phyloP scores from a whole-genome alignment of 2,113 vertebrate genomes.

The Melozone crissalis region DNA sequence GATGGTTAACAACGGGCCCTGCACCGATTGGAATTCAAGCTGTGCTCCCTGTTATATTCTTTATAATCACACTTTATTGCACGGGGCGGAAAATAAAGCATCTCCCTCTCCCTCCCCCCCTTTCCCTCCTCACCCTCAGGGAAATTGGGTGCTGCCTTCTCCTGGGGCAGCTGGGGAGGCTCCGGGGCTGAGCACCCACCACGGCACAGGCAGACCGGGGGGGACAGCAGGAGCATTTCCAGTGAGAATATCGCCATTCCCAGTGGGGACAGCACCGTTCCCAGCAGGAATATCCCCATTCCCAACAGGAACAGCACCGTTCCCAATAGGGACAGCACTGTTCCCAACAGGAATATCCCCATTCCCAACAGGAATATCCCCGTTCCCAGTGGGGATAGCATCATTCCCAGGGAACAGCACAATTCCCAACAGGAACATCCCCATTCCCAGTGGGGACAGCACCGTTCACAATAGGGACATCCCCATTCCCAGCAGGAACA shows the following conservation, averaged over 20 bases:
- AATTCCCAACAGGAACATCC: too few species aligned
- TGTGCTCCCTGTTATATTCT: slow-evolving; percentile 45
- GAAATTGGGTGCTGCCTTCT: background rate
- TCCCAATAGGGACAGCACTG: too few species aligned
- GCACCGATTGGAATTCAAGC: slow-evolving; percentile 53
- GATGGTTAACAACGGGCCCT: slow-evolving; percentile 59
- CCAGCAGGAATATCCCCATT: too few species aligned
- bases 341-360: too few species aligned
- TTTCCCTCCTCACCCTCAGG: background rate
- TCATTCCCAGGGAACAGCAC: background rate
- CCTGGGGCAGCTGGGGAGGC: background rate
- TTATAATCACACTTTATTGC: slow-evolving; percentile 62
- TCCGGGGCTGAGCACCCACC: background rate
- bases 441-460: too few species aligned
- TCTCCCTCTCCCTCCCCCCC: background rate
- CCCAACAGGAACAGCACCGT: background rate
- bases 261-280: too few species aligned
- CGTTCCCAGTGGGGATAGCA: background rate
- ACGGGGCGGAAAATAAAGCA: slow-evolving; percentile 31
- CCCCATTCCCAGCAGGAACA: too few species aligned
- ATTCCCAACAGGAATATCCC: too few species aligned
- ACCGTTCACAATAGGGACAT: too few species aligned
- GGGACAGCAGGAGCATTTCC: too few species aligned
- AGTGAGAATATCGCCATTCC: too few species aligned
- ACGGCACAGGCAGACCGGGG: background rate